A percentile compares a stretch with the other conserved stretches of the same genome.
phyloP scores from a whole-genome alignment of 92 coral and sea anemone genomes.

The Paragorgia papillata region DNA sequence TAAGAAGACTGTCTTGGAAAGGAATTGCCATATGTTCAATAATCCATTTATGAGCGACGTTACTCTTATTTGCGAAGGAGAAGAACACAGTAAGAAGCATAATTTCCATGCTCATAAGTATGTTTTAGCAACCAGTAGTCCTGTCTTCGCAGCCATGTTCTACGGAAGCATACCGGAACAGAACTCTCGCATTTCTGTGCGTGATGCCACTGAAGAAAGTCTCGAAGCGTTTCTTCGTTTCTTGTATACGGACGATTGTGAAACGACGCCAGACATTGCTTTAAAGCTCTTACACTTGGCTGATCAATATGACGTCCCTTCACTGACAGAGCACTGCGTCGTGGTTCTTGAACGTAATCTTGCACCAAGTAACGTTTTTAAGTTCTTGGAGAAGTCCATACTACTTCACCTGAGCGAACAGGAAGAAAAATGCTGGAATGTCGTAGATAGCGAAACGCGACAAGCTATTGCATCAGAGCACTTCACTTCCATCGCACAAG shows the following conservation, averaged over 20 bases:
- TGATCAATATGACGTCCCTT: conserved; percentile 66
- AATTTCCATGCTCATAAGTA: conserved; percentile 68
- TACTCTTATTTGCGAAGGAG: conserved; percentile 9
- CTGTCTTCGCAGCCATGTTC: conserved; percentile 79
- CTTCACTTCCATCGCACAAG: conserved; percentile 37
- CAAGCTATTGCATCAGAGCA: conserved; percentile 55
- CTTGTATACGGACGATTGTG: conserved; percentile 68
- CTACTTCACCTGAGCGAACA: conserved; percentile 36
- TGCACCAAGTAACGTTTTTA: conserved; percentile 65
- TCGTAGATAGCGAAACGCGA: conserved; percentile 48
- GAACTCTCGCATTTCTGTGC: conserved; percentile 48
- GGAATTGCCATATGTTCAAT: conserved; percentile 43
- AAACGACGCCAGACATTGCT: conserved; percentile 58
- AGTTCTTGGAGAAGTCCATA: conserved; percentile 54
- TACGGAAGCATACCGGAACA: conserved; percentile 53
- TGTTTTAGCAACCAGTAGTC: conserved; percentile 69
- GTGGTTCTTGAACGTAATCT: conserved; percentile 56
- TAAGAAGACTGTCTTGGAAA: conserved; percentile 31
- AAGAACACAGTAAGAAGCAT: not conserved
- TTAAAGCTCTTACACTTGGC: conserved; percentile 69
- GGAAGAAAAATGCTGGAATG: conserved; percentile 57
- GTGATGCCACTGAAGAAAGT: conserved; percentile 68
- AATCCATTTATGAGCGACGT: conserved; percentile 56
- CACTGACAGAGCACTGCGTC: conserved; percentile 65
- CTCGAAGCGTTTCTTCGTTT: conserved; percentile 68